Evolutionary conservation across 37 sponge, comb jelly and placozoan species (phyloP).

Genomic region (Lycopodina hypogea): DNA sequence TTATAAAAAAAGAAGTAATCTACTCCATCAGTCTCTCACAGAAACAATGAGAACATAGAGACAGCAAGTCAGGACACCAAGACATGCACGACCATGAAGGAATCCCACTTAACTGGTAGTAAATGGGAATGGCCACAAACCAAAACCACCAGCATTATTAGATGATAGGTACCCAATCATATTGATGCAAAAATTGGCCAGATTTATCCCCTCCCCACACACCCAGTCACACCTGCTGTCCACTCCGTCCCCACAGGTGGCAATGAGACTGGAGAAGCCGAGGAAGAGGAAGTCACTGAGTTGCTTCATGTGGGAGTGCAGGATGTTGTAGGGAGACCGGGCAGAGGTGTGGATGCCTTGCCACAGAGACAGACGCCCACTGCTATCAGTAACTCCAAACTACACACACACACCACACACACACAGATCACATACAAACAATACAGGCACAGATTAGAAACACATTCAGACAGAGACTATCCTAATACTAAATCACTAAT

Average conservation of each 20-base stretch:
- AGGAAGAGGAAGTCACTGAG: constrained; percentile 78
- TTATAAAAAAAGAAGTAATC: too few relatives aligned
- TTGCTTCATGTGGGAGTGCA: constrained; percentile 46
- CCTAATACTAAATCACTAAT: background rate
- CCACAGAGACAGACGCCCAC: constrained; percentile 75
- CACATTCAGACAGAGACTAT: background rate
- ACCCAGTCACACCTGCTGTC: constrained; percentile 76
- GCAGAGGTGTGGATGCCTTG: constrained; percentile 64
- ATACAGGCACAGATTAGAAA: background rate
- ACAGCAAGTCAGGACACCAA: too few relatives aligned
- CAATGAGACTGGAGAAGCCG: constrained; percentile 84
- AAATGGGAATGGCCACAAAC: too few relatives aligned
- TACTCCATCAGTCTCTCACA: too few relatives aligned
- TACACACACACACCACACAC: constrained; percentile 4
- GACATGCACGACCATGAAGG: too few relatives aligned
- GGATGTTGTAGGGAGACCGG: constrained; percentile 28
- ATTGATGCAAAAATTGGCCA: too few relatives aligned
- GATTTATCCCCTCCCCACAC: too few relatives aligned
- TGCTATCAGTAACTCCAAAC: constrained; percentile 76
- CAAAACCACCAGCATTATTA: too few relatives aligned
- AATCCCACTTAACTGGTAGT: too few relatives aligned
- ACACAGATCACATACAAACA: background rate
- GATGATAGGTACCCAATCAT: too few relatives aligned
- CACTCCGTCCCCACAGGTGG: constrained; percentile 71
- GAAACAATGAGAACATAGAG: too few relatives aligned